Evolutionary conservation across 2,797 vertebrate species (phyloP), one percentile per base, ranked within the genome.

Genomic region (Artibeus lituratus): DNA sequence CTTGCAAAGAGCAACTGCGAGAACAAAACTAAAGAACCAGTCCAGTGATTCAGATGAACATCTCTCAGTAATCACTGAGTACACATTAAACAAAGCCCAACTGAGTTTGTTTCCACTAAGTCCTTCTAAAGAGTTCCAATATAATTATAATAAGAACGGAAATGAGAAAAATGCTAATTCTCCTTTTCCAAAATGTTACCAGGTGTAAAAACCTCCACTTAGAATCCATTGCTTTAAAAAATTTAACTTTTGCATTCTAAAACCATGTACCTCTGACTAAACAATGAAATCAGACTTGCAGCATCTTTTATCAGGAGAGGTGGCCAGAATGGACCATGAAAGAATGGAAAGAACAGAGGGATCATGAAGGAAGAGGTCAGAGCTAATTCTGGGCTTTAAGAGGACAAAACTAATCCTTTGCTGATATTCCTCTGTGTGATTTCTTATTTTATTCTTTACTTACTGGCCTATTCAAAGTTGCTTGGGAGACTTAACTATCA

Each of bases 371-470:
- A 80, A 51, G 1, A 74, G 19, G 26, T 19, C 73, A 88, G 80
- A 84, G 32, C 16, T 57, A n/a, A 70, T 74, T 74, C 44, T 83
- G 74, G 65, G 19, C 15, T 76, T 47, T 78, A 42, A 73, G 22
- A 93, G 44, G 32, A 86, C 55, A 87, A 86, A 70, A 47, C 9
- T 22, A 57, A 51, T 10, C 2, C 2, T 93, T 47, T 73, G 49
- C 26, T 42, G 10, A 32, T 55, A 53, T 51, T 93, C 44, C 62
- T 90, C 51, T 67, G 42, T 55, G 59, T 19, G 42, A 80, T 35
- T 74, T 77, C 51, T 65, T 59, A 15, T 83, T 78, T 84, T 44
- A 59, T 90, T 81, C 74, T 90, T 92, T 90, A 95, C 44, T 91
- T 10, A 5, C 44, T 93, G 70, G 67, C 24, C 65, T 72, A 47